phyloP scores from a whole-genome alignment of 2,797 vertebrate species.

The Gambelia wislizenii region DNA sequence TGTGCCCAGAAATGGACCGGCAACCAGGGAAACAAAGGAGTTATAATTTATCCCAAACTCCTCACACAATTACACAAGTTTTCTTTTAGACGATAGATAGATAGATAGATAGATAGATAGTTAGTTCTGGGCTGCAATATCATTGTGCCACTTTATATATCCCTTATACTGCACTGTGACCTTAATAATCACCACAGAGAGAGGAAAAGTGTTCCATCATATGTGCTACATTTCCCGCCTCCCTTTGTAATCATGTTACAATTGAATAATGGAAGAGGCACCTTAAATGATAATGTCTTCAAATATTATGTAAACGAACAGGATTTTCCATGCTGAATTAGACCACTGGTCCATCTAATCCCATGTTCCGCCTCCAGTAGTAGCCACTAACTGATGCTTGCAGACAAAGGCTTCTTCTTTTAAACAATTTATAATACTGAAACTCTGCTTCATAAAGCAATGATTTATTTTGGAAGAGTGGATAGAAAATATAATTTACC shows the following conservation, averaged over 20 bases:
- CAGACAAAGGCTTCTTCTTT: background rate
- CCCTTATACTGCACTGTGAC: fast-evolving
- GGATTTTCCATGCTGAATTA: constrained; percentile 51
- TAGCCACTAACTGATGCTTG: background rate
- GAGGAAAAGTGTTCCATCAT: background rate
- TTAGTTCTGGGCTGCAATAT: background rate
- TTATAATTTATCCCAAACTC: too few species aligned
- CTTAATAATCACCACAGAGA: background rate
- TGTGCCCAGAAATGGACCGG: too few species aligned
- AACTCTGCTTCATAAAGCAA: background rate
- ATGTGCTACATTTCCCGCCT: background rate
- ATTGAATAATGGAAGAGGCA: constrained; percentile 54
- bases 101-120: too few species aligned
- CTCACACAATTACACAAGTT: too few species aligned
- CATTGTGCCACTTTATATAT: background rate
- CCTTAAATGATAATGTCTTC: constrained; percentile 48
- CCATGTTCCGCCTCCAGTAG: constrained; percentile 30
- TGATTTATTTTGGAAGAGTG: too few species aligned
- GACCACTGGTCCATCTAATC: background rate
- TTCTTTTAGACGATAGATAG: too few species aligned
- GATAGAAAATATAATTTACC: background rate
- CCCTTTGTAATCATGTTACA: constrained; percentile 8
- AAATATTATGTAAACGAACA: background rate
- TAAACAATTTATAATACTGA: fast-evolving
- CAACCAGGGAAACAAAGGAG: too few species aligned